Percentiles rank a stretch among this genome's conserved stretches.
Evolutionary conservation across 2,113 vertebrate genomes (phyloP).

Genomic region (Micromys minutus): DNA sequence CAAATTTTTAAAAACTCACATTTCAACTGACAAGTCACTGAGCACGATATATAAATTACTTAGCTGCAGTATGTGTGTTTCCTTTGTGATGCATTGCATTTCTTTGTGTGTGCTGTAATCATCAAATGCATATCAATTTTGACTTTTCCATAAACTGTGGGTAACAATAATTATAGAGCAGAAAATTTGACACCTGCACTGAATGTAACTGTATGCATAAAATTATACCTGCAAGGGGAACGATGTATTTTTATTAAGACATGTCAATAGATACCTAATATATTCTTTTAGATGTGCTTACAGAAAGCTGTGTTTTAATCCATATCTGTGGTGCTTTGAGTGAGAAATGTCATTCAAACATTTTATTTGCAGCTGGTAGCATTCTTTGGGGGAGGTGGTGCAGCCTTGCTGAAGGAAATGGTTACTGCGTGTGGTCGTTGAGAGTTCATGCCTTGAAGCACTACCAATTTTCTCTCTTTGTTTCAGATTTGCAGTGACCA

Average conservation of each 20-base stretch:
- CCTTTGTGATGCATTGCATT: conserved; percentile 42
- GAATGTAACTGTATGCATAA: conserved; percentile 69
- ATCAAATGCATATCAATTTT: conserved; percentile 56
- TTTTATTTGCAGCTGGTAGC: not conserved
- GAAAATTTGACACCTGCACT: conserved; percentile 66
- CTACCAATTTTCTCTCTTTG: not conserved
- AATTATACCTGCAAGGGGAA: conserved; percentile 63
- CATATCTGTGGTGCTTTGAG: not conserved
- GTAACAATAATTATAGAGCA: conserved; percentile 76
- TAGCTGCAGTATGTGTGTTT: conserved; percentile 38
- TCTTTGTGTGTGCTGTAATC: conserved; percentile 18
- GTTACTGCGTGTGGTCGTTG: not conserved
- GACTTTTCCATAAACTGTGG: conserved; percentile 70
- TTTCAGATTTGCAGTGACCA: not conserved
- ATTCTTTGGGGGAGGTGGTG: not conserved
- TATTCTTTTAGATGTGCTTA: conserved; percentile 65
- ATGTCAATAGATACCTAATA: conserved; percentile 25
- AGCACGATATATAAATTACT: conserved; percentile 69
- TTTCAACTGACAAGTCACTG: conserved; percentile 63
- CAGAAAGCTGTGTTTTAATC: conserved; percentile 55
- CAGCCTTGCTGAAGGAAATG: not conserved
- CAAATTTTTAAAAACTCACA: conserved; percentile 65
- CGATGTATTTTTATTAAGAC: conserved; percentile 78
- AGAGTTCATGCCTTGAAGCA: not conserved
- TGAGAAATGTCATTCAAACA: not conserved